phyloP scores from a whole-genome alignment of 2,797 vertebrate genomes.

The Esox masquinongy region DNA sequence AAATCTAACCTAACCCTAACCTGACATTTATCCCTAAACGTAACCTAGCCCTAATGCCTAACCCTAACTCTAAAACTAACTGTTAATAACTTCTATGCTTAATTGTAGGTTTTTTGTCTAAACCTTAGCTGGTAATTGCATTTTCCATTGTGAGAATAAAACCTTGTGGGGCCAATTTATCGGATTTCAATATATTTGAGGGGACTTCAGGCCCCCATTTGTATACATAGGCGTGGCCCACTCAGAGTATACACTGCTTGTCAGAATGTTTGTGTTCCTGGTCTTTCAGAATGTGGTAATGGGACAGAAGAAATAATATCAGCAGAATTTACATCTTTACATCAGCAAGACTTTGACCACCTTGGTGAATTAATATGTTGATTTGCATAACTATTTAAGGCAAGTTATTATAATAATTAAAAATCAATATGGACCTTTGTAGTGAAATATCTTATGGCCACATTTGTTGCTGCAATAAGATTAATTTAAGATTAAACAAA shows the following conservation, averaged over 20 bases:
- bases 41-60: too few species aligned
- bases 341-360: background rate
- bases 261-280: background rate
- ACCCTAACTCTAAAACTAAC: too few species aligned
- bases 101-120: too few species aligned
- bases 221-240: background rate
- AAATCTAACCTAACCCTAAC: too few species aligned
- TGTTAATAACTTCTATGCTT: too few species aligned
- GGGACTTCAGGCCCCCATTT: too few species aligned
- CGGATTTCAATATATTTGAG: background rate
- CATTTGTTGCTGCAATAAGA: background rate
- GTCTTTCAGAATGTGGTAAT: background rate
- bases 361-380: background rate
- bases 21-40: too few species aligned
- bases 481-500: background rate
- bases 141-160: too few species aligned
- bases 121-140: too few species aligned
- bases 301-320: background rate
- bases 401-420: background rate
- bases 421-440: background rate
- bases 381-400: background rate
- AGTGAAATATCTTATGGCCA: background rate
- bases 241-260: background rate
- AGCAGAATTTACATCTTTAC: background rate
- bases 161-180: too few species aligned